Conservation (phyloP, 2,888 invertebrate genomes). For the Stenchaetothrips biformis region DNA sequence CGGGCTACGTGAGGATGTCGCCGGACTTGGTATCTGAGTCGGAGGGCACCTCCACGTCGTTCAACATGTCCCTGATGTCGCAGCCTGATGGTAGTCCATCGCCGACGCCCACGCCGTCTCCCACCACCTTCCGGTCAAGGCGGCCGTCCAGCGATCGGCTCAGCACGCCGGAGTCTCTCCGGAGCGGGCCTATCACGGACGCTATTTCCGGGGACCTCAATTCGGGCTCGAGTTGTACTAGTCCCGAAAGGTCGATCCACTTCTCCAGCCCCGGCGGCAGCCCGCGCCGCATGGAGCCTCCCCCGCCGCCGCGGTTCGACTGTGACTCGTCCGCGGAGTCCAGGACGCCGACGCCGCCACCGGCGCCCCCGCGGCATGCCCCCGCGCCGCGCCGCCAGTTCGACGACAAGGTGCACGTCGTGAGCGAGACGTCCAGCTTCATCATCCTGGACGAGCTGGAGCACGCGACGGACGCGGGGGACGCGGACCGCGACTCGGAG, state of each 20-base stretch:
- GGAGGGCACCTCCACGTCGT: conserved; percentile 10
- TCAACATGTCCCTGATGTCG: conserved; percentile 9
- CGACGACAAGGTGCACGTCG: conserved; percentile 20
- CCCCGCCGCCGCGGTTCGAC: background rate
- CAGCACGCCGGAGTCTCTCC: background rate
- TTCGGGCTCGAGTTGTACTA: background rate
- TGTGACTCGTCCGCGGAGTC: background rate
- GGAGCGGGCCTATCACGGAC: background rate
- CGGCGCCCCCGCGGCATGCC: background rate
- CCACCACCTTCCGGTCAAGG: background rate
- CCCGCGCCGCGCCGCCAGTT: background rate
- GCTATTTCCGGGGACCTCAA: background rate
- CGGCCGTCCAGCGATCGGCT: conserved; percentile 4
- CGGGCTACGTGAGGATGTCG: background rate
- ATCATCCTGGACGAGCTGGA: conserved; percentile 11
- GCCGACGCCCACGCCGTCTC: background rate
- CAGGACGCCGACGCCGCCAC: background rate
- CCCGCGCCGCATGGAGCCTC: background rate
- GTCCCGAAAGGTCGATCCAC: background rate
- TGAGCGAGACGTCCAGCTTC: conserved; percentile 15
- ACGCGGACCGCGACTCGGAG: background rate
- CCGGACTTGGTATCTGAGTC: background rate
- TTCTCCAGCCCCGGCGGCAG: background rate
- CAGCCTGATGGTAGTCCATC: background rate
- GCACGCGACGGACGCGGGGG: background rate